A percentile compares a stretch with the other conserved stretches of the same genome.
Conservation (phyloP, 2,113 vertebrate species). For the Epinephelus lanceolatus region DNA sequence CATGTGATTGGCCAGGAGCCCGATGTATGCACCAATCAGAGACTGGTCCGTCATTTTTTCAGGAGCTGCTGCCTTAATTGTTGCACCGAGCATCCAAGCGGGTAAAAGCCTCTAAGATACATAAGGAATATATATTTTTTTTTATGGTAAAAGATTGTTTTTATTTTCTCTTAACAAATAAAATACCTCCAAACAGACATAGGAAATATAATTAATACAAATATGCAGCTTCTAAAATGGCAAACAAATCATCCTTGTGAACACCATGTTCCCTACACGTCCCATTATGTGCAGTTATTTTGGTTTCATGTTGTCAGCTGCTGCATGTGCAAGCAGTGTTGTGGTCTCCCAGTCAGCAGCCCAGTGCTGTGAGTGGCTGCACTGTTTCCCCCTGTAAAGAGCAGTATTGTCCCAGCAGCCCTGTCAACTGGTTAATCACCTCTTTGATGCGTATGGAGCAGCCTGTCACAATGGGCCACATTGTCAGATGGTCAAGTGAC, state of each 20-base stretch:
- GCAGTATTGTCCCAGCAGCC: slow-evolving; percentile 82
- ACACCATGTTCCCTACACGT: slow-evolving; percentile 10
- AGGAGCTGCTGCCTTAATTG: not conserved
- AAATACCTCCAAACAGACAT: not conserved
- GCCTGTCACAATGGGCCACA: slow-evolving; percentile 80
- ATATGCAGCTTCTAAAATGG: not conserved
- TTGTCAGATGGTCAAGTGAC: slow-evolving; percentile 81
- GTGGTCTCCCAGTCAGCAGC: slow-evolving; percentile 44
- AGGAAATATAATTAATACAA: not conserved
- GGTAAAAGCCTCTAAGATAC: not conserved
- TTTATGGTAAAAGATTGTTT: not conserved
- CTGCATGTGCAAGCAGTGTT: slow-evolving; percentile 59
- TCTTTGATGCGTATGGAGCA: slow-evolving; percentile 85
- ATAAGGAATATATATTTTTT: not conserved
- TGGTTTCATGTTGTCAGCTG: slow-evolving; percentile 65
- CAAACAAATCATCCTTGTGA: not conserved
- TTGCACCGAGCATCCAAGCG: not conserved
- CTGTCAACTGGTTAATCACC: slow-evolving; percentile 86
- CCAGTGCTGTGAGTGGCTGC: slow-evolving; percentile 72
- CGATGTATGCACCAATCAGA: slow-evolving; percentile 70
- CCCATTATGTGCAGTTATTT: slow-evolving; percentile 60
- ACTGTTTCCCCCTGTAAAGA: slow-evolving; percentile 82
- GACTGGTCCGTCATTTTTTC: slow-evolving; percentile 57
- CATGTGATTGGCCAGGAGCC: slow-evolving; percentile 69
- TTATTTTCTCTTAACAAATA: not conserved